phyloP scores from a whole-genome alignment of 1,140 invertebrate species.

The Hormaphis cornu region DNA sequence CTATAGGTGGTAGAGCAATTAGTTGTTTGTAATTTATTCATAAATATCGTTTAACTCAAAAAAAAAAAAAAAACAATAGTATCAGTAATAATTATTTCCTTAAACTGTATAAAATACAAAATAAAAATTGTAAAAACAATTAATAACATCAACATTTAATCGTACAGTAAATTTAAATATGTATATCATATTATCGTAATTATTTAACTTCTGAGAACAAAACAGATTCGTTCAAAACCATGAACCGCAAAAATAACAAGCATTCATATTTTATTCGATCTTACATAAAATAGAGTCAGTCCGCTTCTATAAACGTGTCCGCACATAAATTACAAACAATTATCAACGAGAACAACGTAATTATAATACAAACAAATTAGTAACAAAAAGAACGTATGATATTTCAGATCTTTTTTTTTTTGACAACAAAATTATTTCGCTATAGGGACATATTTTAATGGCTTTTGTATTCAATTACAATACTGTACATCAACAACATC shows the following conservation, averaged over 20 bases:
- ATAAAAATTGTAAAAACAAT: conserved; percentile 5
- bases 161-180: not conserved
- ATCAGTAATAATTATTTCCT: not conserved
- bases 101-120: not conserved
- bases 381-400: not conserved
- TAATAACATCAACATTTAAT: conserved; percentile 2
- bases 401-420: not conserved
- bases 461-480: not conserved
- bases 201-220: not conserved
- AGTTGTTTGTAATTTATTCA: not conserved
- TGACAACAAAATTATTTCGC: not conserved
- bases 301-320: not conserved
- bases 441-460: not conserved
- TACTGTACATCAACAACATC: not conserved
- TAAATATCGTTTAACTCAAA: no score
- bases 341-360: not conserved
- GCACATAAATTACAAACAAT: not conserved
- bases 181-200: not conserved
- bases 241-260: not conserved
- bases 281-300: not conserved
- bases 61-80: not conserved
- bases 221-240: not conserved
- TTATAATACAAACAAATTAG: not conserved
- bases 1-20: conserved; percentile 5
- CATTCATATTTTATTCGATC: no score